Evolutionary conservation across 2,797 vertebrate genomes (phyloP).

Genomic region (Aplochiton taeniatus): DNA sequence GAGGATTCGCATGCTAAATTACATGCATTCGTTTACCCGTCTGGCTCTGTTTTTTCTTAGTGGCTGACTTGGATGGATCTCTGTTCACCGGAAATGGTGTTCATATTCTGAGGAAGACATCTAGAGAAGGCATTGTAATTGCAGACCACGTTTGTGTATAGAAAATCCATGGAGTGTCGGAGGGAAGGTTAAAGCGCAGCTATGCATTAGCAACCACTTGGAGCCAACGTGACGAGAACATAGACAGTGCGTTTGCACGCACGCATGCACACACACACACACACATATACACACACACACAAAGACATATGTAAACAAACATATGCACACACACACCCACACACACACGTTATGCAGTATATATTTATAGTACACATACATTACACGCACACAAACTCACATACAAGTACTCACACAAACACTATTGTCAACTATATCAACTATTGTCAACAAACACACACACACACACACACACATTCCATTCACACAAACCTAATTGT

Average conservation of each 20-base stretch:
- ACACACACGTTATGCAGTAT: too few species aligned
- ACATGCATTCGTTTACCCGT: too few species aligned
- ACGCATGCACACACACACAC: background rate
- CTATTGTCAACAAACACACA: too few species aligned
- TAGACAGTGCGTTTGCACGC: background rate
- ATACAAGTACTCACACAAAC: background rate
- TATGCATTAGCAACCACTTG: background rate
- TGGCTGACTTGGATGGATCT: too few species aligned
- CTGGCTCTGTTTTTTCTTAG: too few species aligned
- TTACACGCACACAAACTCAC: too few species aligned
- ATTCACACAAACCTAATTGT: background rate
- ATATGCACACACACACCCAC: background rate
- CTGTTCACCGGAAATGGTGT: background rate
- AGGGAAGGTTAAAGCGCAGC: constrained; percentile 21
- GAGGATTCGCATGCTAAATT: too few species aligned
- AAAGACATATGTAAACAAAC: background rate
- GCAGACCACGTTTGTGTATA: background rate
- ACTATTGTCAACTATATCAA: too few species aligned
- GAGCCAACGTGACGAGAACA: background rate
- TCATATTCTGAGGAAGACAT: background rate
- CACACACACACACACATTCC: too few species aligned
- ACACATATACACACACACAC: constrained; percentile 9
- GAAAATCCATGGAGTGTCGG: constrained; percentile 5
- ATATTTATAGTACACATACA: too few species aligned
- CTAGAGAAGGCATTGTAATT: background rate